Evolutionary conservation across 2,888 invertebrate species (phyloP), one percentile per base, ranked within the genome.

Genomic region (Drosophila affinis): DNA sequence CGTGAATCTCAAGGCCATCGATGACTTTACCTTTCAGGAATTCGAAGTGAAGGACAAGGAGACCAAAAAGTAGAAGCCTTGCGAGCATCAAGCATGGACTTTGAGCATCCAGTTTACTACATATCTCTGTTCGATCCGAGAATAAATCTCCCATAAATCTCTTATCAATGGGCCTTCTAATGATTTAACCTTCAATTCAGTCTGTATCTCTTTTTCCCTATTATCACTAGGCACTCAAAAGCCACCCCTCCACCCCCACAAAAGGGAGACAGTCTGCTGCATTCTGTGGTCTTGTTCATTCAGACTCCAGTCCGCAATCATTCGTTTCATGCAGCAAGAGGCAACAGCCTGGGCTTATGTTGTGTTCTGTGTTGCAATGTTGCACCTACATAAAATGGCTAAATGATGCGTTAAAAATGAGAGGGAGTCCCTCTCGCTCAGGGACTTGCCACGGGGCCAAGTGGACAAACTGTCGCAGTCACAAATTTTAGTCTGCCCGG

Each of bases 331-430:
- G 57, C 39, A n/a, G 39, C 39, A 5, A 3, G 29, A 7, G 32
- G 58, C 58, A 65, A 58, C 72, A 72, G 68, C 75, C 57, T 46
- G 71, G 44, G 48, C 54, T 17, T 55, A 58, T 59, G 69, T 59
- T 53, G 58, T 73, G 79, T 65, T 75, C 39, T 46, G 71, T 51
- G 69, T 62, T 67, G 76, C 61, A 55, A 54, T 78, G 85, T 76
- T 69, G 76, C 89, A 84, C 81, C 81, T 84, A 84, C 81, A 88
- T 84, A 88, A 78, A 88, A 76, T 88, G 74, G 62, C 57, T 64
- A 88, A 87, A 78, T 83, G 83, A 88, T 87, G 81, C 81, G 87
- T 71, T 87, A 18, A 75, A 84, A 84, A 75, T 87, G 80, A 54
- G 56, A 65, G 67, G 34, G 34, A 58, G 49, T 12, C 21, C 54